These are phyloP conservation scores for Chymomyza caudatula DNA, from an alignment of 2,888 invertebrate species.

Conservation along the genomic window DNA sequence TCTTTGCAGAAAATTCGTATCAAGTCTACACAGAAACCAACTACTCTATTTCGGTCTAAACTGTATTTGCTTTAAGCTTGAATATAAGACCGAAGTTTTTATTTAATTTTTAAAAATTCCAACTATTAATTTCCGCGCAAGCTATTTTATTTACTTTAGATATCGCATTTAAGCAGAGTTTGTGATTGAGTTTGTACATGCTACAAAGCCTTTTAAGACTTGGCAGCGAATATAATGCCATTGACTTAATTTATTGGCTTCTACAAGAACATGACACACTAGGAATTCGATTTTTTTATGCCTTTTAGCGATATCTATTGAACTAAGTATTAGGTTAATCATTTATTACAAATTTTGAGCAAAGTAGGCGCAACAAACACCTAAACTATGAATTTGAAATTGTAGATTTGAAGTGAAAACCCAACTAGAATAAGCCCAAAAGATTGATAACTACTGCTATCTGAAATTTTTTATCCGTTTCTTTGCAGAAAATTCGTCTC, in stretches of 20 bases:
- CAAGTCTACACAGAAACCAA: slow-evolving; percentile 75
- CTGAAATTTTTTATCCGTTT: not conserved
- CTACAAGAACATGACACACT: not conserved
- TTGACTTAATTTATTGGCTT: not conserved
- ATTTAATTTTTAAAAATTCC: not conserved
- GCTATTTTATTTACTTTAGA: not conserved
- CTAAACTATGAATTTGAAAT: too few relatives aligned
- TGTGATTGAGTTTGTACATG: too few relatives aligned
- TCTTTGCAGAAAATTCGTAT: slow-evolving; percentile 74
- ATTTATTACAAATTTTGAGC: too few relatives aligned
- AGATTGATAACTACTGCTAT: too few relatives aligned
- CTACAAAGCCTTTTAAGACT: not conserved
- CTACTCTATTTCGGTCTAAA: slow-evolving; percentile 76
- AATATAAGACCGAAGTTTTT: not conserved
- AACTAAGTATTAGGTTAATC: not conserved
- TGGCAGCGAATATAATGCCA: not conserved
- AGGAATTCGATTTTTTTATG: not conserved
- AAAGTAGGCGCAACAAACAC: too few relatives aligned
- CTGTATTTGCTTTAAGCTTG: not conserved
- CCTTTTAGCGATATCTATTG: not conserved
- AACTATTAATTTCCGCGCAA: not conserved
- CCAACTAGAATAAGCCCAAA: too few relatives aligned
- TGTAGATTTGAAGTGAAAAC: too few relatives aligned
- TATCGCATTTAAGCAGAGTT: not conserved
- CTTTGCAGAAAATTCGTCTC: not conserved